Base-by-base conservation (phyloP, 1,140 invertebrate species). In the Drosophila funebris region DNA sequence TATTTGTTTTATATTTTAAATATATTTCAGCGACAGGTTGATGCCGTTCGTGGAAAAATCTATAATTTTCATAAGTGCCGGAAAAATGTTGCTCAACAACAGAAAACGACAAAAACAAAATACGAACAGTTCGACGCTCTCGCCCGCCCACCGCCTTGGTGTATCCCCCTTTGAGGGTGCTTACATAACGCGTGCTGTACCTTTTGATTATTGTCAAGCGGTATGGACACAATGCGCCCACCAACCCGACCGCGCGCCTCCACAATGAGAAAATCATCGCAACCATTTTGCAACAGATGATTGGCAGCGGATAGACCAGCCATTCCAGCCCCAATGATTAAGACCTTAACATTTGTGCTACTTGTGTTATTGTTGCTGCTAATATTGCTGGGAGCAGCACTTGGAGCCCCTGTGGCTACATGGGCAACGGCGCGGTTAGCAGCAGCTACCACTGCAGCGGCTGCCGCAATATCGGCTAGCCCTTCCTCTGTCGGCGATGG, bases 301-400 rank as follows among this genome's bases (percentile, higher is more conserved):
- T 96, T 96, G 11, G 96, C 97, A 18, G 96, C 96, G 9, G 96
- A 95, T 56, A 98, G 90, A 22, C 97, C 97, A 57, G 96, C 96
- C 93, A 97, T 96, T 61, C 97, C 97, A 75, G 94, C 96, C 27
- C 97, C 97, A 80, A 98, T 94, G 83, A 97, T 97, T 70, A 97
- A 92, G 64, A 97, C 94, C 93, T 96, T 96, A 9, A 85, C 89
- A 54, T 82, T 78, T 54, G 69, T 78, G 36, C 20, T 69, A 31
- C 20, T 33, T 44, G 36, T 44, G 44, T 27, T 61, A 20, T 37
- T 61, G 57, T 16, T 9, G 36, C 22, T 56, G 53, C 14, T 67
- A 27, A 16, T 39, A 36, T 39, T 56, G 20, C 6, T 33, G 43
- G 31, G 43, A 54, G 22, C 63, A 20, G 16, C 37, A 44, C 36